phyloP scores from a whole-genome alignment of 2,888 invertebrate genomes.

The Drosophila nr. perissopoda region DNA sequence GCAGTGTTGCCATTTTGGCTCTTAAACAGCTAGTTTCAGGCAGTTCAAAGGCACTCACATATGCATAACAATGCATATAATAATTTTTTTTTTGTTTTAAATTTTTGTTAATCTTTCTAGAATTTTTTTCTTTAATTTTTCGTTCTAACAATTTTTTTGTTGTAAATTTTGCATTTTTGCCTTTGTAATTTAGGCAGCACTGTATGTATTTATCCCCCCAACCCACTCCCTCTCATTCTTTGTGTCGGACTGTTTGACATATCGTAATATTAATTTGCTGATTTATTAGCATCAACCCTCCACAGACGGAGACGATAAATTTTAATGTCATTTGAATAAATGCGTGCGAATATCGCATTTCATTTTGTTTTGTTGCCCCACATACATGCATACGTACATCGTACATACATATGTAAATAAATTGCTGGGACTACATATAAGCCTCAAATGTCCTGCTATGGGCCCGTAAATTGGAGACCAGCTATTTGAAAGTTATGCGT shows the following conservation, averaged over 20 bases:
- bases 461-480: constrained; percentile 31
- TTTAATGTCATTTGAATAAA: constrained; percentile 75
- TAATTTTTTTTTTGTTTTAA: neutral
- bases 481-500: constrained; percentile 32
- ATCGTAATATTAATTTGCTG: constrained; percentile 74
- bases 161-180: neutral
- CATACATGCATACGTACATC: neutral
- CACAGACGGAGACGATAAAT: constrained; percentile 60
- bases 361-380: constrained; percentile 28
- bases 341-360: constrained; percentile 51
- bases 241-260: constrained; percentile 10
- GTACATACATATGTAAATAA: neutral
- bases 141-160: neutral
- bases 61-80: neutral
- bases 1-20: constrained; percentile 6
- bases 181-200: neutral
- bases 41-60: neutral
- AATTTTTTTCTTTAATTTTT: neutral
- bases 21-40: neutral
- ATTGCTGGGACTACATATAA: constrained; percentile 18
- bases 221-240: neutral
- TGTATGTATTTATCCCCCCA: neutral
- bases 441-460: constrained; percentile 35
- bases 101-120: too few relatives aligned
- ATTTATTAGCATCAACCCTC: constrained; percentile 62